Percentiles rank a stretch among this genome's conserved stretches.
These are phyloP conservation scores for Gobio occitaniae DNA, from an alignment of 2,797 vertebrate genomes.

Conservation along the genomic window DNA sequence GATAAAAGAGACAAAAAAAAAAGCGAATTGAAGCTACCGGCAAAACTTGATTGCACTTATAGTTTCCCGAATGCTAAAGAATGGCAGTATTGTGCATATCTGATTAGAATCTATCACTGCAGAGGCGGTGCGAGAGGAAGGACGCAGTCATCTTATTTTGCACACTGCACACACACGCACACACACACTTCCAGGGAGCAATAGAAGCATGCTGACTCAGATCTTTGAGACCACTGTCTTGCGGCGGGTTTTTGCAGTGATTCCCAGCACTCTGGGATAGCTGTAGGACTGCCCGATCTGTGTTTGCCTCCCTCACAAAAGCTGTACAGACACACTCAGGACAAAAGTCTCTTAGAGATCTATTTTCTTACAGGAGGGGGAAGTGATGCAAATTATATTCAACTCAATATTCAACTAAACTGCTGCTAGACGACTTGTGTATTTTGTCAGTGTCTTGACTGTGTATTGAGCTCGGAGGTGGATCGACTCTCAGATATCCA, in stretches of 20 bases:
- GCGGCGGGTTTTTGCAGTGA: conserved; percentile 30
- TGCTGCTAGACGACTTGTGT: conserved; percentile 79
- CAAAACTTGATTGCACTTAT: conserved; percentile 24
- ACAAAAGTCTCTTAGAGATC: conserved; percentile 72
- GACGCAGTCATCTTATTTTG: conserved; percentile 60
- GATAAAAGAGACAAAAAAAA: conserved; percentile 53
- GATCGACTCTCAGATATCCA: conserved; percentile 76
- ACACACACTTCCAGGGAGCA: conserved; percentile 47
- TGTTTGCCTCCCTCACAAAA: conserved; percentile 67
- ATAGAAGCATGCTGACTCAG: conserved; percentile 54
- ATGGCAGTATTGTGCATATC: conserved; percentile 79
- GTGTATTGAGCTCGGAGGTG: conserved; percentile 65
- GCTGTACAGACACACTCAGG: conserved; percentile 80
- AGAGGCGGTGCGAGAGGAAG: conserved; percentile 63
- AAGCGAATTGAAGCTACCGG: conserved; percentile 19
- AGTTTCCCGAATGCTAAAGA: conserved; percentile 54
- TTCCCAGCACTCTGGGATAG: conserved; percentile 23
- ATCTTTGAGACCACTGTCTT: conserved; percentile 44
- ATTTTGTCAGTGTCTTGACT: conserved; percentile 76
- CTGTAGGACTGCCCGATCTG: conserved; percentile 50
- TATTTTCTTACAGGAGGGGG: conserved; percentile 79
- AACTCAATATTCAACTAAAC: conserved; percentile 73
- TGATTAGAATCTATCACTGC: conserved; percentile 69
- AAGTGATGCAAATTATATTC: conserved; percentile 68
- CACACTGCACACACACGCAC: conserved; percentile 31